phyloP scores from a whole-genome alignment of 2,113 vertebrate genomes.

The sheep (Ovis aries) region DNA sequence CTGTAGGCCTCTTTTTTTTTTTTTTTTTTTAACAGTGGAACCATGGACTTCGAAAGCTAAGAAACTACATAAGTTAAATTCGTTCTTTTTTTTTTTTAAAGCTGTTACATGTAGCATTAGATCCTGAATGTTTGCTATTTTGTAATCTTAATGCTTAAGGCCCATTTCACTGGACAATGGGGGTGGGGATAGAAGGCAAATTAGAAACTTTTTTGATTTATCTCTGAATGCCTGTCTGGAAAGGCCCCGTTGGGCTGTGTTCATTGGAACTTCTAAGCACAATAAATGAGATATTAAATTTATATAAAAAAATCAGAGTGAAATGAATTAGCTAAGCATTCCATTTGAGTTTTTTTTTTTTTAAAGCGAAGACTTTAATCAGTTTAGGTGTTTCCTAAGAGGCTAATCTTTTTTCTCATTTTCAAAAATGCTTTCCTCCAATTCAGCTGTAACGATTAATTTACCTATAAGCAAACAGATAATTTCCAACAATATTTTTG shows the following conservation, averaged over 20 bases:
- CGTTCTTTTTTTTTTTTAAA: slow-evolving; percentile 64
- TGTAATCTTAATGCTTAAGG: slow-evolving; percentile 56
- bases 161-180: slow-evolving; percentile 44
- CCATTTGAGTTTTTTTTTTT: slow-evolving; percentile 1
- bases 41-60: slow-evolving; percentile 47
- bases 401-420: slow-evolving; percentile 7
- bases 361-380: background rate
- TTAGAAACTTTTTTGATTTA: slow-evolving; percentile 49
- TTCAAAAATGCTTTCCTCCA: slow-evolving; percentile 10
- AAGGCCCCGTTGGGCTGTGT: background rate
- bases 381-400: background rate
- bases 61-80: slow-evolving; percentile 43
- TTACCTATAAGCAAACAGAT: background rate
- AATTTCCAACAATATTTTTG: slow-evolving; percentile 27
- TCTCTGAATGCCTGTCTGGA: slow-evolving; percentile 7
- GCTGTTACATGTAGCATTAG: slow-evolving; percentile 52
- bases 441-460: background rate
- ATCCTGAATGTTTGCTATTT: slow-evolving; percentile 68
- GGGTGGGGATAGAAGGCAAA: slow-evolving; percentile 44
- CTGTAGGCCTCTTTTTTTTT: background rate
- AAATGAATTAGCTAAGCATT: slow-evolving; percentile 20
- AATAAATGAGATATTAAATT: slow-evolving; percentile 16
- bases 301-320: slow-evolving; percentile 25
- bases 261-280: slow-evolving; percentile 47
- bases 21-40: slow-evolving; percentile 50